phyloP scores from a whole-genome alignment of 35 echinoderm and acorn worm genomes.

The Chiridota heheva region DNA sequence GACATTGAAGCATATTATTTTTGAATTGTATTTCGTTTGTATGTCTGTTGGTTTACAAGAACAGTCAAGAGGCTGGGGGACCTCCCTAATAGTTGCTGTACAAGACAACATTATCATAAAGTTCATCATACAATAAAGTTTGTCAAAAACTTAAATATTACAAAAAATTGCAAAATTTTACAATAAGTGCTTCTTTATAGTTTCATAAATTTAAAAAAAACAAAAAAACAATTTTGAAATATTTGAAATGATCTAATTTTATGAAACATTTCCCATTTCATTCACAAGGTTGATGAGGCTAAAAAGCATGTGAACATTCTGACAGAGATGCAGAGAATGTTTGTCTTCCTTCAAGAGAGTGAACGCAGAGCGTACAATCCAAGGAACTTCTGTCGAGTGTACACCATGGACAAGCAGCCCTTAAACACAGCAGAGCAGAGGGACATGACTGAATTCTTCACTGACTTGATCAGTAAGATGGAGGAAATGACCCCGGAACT shows the following conservation, averaged over 20 bases:
- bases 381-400: constrained; percentile 79
- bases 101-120: neutral
- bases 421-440: constrained; percentile 83
- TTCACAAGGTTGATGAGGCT: constrained; percentile 51
- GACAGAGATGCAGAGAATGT: constrained; percentile 74
- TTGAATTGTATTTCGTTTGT: neutral
- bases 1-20: neutral
- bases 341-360: constrained; percentile 83
- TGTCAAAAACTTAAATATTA: no score
- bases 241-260: neutral
- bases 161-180: no score
- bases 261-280: neutral
- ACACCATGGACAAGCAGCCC: constrained; percentile 91
- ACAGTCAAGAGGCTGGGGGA: neutral
- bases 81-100: neutral
- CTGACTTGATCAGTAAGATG: constrained; percentile 90
- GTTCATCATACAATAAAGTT: no score
- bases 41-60: no score
- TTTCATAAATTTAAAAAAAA: neutral
- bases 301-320: constrained; percentile 61
- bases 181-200: neutral
- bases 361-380: constrained; percentile 86
- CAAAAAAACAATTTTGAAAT: neutral
- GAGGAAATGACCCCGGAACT: constrained; percentile 81
- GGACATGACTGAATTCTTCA: constrained; percentile 93